Evolutionary conservation across 2,888 invertebrate genomes (phyloP).

Genomic region (Erebia epiphron): DNA sequence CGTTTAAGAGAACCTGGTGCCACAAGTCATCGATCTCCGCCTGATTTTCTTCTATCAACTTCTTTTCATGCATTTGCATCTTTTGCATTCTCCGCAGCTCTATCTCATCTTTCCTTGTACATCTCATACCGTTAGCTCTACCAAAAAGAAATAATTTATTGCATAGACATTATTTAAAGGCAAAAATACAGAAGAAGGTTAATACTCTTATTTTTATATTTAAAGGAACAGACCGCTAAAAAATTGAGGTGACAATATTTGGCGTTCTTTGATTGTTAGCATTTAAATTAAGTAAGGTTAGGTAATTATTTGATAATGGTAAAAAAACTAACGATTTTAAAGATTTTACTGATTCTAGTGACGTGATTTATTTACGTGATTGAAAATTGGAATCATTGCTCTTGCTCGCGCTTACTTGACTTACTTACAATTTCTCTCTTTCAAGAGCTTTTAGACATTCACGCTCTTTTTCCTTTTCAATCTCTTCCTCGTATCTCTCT

Average conservation of each 20-base stretch:
- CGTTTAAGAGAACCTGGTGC: constrained; percentile 65
- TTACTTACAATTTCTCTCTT: constrained; percentile 69
- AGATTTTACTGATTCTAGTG: no score
- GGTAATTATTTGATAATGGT: no score
- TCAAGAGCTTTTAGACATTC: constrained; percentile 70
- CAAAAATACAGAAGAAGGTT: no score
- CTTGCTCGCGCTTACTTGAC: no score
- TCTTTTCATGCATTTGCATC: constrained; percentile 66
- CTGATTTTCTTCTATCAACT: constrained; percentile 54
- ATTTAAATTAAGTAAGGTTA: no score
- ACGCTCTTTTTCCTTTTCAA: constrained; percentile 63
- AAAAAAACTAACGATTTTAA: no score
- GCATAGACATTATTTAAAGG: not conserved
- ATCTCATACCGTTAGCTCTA: constrained; percentile 68
- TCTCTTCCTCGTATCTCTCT: constrained; percentile 55
- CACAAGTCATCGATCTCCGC: constrained; percentile 62
- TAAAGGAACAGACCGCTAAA: no score
- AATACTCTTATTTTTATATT: no score
- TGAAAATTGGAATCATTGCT: no score
- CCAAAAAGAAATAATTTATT: constrained; percentile 25
- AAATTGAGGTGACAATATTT: no score
- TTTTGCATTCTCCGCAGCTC: constrained; percentile 60
- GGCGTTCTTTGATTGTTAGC: no score
- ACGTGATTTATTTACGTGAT: no score
- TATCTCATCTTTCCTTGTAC: constrained; percentile 61